A percentile compares a stretch with the other conserved stretches of the same genome.
phyloP scores from a whole-genome alignment of 2,113 vertebrate species.

The Plecturocebus donacophilus region DNA sequence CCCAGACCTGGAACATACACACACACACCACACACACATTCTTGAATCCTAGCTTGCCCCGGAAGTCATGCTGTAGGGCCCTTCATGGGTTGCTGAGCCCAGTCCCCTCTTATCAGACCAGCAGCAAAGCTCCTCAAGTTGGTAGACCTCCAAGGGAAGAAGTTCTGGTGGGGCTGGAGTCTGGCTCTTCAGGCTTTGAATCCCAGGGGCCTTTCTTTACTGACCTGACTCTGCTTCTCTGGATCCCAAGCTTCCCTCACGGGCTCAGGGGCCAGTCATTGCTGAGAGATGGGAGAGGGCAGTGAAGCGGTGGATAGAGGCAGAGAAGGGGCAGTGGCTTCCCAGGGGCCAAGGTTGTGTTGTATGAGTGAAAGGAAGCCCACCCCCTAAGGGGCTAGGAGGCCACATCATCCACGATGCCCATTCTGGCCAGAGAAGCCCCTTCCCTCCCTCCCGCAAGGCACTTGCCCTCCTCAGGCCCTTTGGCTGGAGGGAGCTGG shows the following conservation, averaged over 20 bases:
- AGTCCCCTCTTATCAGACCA: not conserved
- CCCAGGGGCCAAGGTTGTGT: not conserved
- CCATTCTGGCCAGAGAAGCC: not conserved
- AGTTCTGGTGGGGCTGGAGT: not conserved
- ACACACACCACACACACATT: not conserved
- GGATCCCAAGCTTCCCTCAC: not conserved
- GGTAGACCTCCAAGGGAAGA: not conserved
- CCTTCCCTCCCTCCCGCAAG: not conserved
- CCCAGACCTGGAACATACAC: not conserved
- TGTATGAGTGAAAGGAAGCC: not conserved
- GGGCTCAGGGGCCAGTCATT: not conserved
- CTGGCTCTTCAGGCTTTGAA: not conserved
- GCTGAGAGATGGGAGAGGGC: not conserved
- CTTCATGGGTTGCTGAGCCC: not conserved
- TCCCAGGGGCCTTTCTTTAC: not conserved
- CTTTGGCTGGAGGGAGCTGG: not conserved
- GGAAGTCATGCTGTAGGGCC: not conserved
- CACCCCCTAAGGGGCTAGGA: not conserved
- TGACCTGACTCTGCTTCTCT: not conserved
- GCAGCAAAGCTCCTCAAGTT: not conserved
- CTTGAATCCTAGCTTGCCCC: not conserved
- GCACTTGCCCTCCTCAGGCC: not conserved
- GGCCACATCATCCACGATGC: fast-evolving
- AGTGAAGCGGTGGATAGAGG: not conserved
- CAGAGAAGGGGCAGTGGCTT: not conserved